Evolutionary conservation across 1,140 invertebrate genomes (phyloP).

Genomic region (Zaprionus ghesquierei): DNA sequence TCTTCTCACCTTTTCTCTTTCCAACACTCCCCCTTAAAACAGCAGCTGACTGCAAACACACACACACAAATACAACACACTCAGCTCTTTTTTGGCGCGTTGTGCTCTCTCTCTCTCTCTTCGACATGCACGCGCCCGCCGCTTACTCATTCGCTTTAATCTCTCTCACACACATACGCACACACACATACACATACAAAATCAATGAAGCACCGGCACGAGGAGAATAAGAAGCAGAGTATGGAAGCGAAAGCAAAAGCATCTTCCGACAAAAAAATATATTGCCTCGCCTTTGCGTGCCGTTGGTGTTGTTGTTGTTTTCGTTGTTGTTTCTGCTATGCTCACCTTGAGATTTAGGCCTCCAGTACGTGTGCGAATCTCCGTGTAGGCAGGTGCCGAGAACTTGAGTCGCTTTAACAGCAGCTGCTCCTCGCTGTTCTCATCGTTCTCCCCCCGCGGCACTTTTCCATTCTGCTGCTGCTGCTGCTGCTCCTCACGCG

Average conservation of each 20-base stretch:
- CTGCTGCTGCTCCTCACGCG: not conserved
- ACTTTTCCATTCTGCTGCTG: too few species aligned
- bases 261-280: constrained; percentile 1
- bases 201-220: constrained; percentile 43
- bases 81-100: not conserved
- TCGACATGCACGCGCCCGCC: not conserved
- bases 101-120: not conserved
- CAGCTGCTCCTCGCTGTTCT: constrained; percentile 31
- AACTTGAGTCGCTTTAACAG: constrained; percentile 51
- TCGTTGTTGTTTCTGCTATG: not conserved
- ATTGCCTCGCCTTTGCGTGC: constrained; percentile 27
- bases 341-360: constrained; percentile 64
- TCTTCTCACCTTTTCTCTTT: not conserved
- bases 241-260: constrained; percentile 15
- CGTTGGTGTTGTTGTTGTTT: not conserved
- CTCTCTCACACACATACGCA: constrained; percentile 1
- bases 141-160: constrained; percentile 9
- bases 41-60: constrained; percentile 24
- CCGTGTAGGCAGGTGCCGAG: constrained; percentile 67
- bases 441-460: not conserved
- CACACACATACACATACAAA: constrained; percentile 17
- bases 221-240: constrained; percentile 25
- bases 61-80: not conserved
- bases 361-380: constrained; percentile 65
- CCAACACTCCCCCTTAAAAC: not conserved